Evolutionary conservation across 1,140 invertebrate species (phyloP), one percentile per base, ranked within the genome.

Genomic region (Leguminivora glycinivorella): DNA sequence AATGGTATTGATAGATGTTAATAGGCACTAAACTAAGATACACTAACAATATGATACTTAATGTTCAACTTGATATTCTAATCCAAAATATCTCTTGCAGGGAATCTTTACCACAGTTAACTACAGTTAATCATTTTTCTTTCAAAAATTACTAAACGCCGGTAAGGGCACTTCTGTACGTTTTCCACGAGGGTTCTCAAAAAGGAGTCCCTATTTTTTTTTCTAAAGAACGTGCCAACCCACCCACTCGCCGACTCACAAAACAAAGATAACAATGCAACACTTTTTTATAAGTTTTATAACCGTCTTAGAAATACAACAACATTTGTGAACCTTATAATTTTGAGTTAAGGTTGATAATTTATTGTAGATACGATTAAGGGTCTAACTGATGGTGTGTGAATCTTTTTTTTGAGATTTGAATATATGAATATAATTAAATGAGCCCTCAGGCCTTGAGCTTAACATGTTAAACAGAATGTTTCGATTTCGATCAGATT

Each of bases 231-330:
- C 47, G 47, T 52, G 47, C 47, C 47, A 9, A n/a, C 47, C 17
- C 19, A 22, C 2, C 19, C 22, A 22, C 47, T 22, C 47, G 7
- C 19, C 47, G 19, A 52, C 19, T 52, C 7, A 52, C 19, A 52
- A 52, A 52, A 43, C 17, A 52, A 52, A 52, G 7, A 52, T n/a
- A 17, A 43, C 19, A 52, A 52, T 52, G n/a, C 47, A 22, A 52
- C 47, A 52, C 47, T 5, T 52, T 52, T 52, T 52, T 52, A 17
- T 52, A 52, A 52, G 19, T 52, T 52, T 52, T 52, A 17, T 52
- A 52, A 52, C 5, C 40, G 4, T 17, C 4, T 43, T 10, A 22
- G 7, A 5, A 17, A 52, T 19, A 5, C 7, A 22, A 0, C 7
- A 22, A 5, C 9, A 7, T 2, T 19, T 52, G 19, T 22, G 7